A percentile compares a stretch with the other conserved stretches of the same genome.
These are phyloP conservation scores for Pararge aegeria DNA, from an alignment of 1,140 invertebrate genomes.

Conservation along the genomic window DNA sequence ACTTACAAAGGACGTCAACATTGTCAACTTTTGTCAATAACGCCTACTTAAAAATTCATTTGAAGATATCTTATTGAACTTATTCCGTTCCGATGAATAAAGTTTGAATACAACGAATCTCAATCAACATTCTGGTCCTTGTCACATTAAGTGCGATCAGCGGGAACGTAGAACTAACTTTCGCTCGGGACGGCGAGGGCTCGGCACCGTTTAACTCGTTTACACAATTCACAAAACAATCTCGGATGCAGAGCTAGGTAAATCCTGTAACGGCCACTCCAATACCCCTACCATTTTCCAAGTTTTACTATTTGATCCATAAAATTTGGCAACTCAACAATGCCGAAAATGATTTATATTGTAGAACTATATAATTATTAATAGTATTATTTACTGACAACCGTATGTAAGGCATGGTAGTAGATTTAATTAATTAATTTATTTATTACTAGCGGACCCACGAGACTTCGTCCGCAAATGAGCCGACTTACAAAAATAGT, in stretches of 20 bases:
- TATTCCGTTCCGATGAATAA: constrained; percentile 4
- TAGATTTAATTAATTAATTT: no score
- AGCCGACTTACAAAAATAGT: no score
- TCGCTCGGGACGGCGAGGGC: constrained; percentile 13
- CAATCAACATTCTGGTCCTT: constrained; percentile 14
- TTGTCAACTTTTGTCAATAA: no score
- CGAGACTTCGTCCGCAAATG: no score
- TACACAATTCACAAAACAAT: constrained; percentile 44
- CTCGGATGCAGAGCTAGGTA: constrained; percentile 41
- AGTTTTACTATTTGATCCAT: not conserved
- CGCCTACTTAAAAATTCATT: not conserved
- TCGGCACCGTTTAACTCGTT: constrained; percentile 23
- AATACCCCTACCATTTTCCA: constrained; percentile 2
- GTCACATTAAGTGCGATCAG: constrained; percentile 25
- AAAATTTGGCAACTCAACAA: no score
- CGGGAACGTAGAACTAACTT: constrained; percentile 11
- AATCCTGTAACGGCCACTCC: constrained; percentile 33
- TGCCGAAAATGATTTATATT: no score
- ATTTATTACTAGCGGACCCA: no score
- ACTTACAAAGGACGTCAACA: no score
- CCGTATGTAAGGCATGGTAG: no score
- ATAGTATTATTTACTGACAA: no score
- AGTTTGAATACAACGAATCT: constrained; percentile 4
- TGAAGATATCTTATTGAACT: not conserved
- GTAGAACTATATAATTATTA: no score